A percentile compares a stretch with the other conserved stretches of the same genome.
Conservation (phyloP, 2,113 vertebrate species). For the Cyphomyrus plagiostoma region DNA sequence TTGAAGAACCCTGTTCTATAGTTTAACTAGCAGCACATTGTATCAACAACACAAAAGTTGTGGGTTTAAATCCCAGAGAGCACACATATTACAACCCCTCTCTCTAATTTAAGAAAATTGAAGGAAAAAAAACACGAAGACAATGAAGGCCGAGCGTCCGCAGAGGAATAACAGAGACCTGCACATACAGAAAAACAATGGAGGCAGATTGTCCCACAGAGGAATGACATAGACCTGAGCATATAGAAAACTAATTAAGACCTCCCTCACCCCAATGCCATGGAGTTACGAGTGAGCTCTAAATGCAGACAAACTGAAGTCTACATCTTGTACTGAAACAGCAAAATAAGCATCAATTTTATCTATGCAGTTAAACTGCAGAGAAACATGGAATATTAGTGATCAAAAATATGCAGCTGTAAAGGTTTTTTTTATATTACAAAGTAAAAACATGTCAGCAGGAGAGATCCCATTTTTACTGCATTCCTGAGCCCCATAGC, state of each 20-base stretch:
- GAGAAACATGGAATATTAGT: neutral
- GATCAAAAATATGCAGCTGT: neutral
- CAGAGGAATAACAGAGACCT: neutral
- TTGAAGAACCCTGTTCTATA: too few species aligned
- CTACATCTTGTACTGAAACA: neutral
- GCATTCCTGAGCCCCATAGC: neutral
- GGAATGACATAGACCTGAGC: neutral
- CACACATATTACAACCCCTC: neutral
- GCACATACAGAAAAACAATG: neutral
- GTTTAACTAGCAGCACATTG: neutral
- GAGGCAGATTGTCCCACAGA: neutral
- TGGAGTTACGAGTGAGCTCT: neutral
- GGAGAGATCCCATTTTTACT: neutral
- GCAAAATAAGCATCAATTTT: neutral
- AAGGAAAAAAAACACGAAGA: constrained; percentile 2
- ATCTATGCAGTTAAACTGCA: neutral
- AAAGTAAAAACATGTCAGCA: neutral
- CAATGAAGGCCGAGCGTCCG: neutral
- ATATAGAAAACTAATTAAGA: constrained; percentile 26
- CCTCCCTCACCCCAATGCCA: neutral
- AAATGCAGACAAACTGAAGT: neutral
- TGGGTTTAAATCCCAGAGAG: neutral
- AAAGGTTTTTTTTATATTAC: neutral
- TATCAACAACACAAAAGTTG: neutral
- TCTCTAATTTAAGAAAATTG: neutral